phyloP scores from a whole-genome alignment of 2,113 vertebrate species.

The Carassius auratus region DNA sequence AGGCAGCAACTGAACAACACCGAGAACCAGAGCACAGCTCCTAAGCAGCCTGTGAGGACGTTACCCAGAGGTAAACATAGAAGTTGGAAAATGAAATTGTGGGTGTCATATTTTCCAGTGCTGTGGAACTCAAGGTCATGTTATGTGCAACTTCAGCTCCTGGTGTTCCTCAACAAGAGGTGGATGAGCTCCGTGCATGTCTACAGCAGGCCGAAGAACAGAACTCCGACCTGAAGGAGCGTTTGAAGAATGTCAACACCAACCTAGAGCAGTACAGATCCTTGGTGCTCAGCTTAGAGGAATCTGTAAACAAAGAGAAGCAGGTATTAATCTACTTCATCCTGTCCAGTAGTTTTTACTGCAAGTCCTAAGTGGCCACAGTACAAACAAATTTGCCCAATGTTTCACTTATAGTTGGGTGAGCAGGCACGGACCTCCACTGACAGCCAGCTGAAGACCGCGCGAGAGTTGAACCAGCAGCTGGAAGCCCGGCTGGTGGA shows the following conservation, averaged over 20 bases:
- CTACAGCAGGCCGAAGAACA: constrained; percentile 86
- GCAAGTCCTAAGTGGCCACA: neutral
- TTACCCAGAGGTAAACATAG: constrained; percentile 63
- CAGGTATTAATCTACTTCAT: constrained; percentile 73
- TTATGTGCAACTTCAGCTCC: constrained; percentile 38
- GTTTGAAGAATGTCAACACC: constrained; percentile 84
- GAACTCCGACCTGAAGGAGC: constrained; percentile 83
- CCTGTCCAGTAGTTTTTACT: neutral
- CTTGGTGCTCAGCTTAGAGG: constrained; percentile 91
- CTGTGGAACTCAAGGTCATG: neutral
- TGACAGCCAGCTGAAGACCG: constrained; percentile 86
- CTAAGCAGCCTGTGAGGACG: constrained; percentile 53
- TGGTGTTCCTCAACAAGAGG: constrained; percentile 71
- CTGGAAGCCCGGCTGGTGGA: constrained; percentile 90
- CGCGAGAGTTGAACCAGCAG: constrained; percentile 86
- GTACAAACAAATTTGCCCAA: neutral
- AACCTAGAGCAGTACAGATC: constrained; percentile 90
- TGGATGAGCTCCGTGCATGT: constrained; percentile 81
- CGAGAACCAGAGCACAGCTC: constrained; percentile 75
- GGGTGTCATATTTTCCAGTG: neutral
- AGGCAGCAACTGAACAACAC: constrained; percentile 83
- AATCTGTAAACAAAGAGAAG: constrained; percentile 95
- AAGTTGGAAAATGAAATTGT: neutral
- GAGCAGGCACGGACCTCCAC: constrained; percentile 84
- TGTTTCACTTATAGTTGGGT: constrained; percentile 73